phyloP scores from a whole-genome alignment of 2,113 vertebrate species.

The Sinosuthora webbiana region DNA sequence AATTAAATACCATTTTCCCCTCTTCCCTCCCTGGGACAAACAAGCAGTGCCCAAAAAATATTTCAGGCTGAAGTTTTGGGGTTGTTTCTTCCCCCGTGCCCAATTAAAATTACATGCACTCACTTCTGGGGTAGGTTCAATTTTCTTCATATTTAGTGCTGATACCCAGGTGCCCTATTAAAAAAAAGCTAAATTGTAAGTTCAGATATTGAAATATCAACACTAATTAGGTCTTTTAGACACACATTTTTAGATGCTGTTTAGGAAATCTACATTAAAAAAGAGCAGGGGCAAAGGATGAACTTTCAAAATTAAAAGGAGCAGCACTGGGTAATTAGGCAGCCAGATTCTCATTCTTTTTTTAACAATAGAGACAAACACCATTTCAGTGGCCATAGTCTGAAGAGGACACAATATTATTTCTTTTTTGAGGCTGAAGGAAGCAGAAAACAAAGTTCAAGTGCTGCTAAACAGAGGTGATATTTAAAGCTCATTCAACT shows the following conservation, averaged over 20 bases:
- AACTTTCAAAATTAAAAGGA: not conserved
- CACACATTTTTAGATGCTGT: not conserved
- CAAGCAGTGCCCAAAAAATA: not conserved
- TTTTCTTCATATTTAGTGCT: not conserved
- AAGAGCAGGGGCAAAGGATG: not conserved
- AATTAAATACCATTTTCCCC: not conserved
- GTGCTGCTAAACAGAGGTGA: not conserved
- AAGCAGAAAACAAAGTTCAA: not conserved
- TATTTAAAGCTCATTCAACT: slow-evolving; percentile 4
- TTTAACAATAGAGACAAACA: not conserved
- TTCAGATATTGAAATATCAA: slow-evolving; percentile 8
- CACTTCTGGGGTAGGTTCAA: not conserved
- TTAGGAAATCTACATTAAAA: not conserved
- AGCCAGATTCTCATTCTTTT: not conserved
- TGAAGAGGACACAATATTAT: not conserved
- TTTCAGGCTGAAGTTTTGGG: not conserved
- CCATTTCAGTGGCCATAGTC: not conserved
- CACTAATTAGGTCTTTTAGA: not conserved
- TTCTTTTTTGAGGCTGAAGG: not conserved
- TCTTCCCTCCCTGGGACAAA: not conserved
- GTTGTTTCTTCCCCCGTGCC: not conserved
- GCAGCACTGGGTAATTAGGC: not conserved
- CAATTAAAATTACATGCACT: not conserved
- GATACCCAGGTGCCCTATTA: not conserved
- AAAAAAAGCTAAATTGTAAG: not conserved